Percentiles rank a stretch among this genome's conserved stretches.
phyloP scores from a whole-genome alignment of 2,888 invertebrate genomes.

The Apoderus coryli region DNA sequence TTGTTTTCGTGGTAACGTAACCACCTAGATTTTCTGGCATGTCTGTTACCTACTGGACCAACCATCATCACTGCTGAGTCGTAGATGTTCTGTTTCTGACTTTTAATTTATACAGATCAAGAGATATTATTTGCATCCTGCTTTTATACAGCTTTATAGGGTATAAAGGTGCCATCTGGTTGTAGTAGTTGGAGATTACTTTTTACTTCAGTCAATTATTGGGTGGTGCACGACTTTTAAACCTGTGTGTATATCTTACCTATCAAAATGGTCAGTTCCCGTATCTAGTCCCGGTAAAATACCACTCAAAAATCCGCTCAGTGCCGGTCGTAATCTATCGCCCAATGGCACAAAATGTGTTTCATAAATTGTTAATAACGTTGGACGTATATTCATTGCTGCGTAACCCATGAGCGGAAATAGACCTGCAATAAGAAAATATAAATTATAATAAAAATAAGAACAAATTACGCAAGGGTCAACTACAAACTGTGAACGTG shows the following conservation, averaged over 20 bases:
- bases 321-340: conserved; percentile 57
- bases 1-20: too few relatives aligned
- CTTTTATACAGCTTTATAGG: too few relatives aligned
- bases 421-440: conserved; percentile 40
- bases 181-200: not conserved
- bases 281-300: conserved; percentile 78
- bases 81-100: not conserved
- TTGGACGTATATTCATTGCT: conserved; percentile 77
- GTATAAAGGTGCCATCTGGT: not conserved
- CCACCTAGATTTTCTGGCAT: too few relatives aligned
- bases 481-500: too few relatives aligned
- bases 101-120: too few relatives aligned
- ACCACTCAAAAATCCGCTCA: conserved; percentile 79
- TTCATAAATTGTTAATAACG: conserved; percentile 70
- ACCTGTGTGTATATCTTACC: conserved; percentile 40
- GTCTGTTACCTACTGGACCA: too few relatives aligned
- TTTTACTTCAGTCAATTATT: conserved; percentile 1
- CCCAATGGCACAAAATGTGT: conserved; percentile 75
- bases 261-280: conserved; percentile 69
- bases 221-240: not conserved
- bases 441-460: too few relatives aligned
- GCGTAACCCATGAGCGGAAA: conserved; percentile 82
- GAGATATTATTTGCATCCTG: too few relatives aligned
- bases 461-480: too few relatives aligned
- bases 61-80: too few relatives aligned